phyloP scores from a whole-genome alignment of 2,888 invertebrate genomes.

The Schrankia costaestrigalis region DNA sequence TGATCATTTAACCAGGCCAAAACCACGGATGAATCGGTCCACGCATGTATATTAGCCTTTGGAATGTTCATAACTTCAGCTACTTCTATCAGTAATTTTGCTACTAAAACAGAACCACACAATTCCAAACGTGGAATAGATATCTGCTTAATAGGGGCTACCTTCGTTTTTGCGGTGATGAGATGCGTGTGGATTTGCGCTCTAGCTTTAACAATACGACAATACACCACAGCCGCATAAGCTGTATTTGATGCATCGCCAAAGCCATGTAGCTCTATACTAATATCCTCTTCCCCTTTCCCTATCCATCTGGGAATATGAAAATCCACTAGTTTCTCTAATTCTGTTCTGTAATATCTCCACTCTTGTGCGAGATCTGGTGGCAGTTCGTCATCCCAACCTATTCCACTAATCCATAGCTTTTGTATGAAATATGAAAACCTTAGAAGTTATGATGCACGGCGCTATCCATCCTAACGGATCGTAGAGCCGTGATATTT shows the following conservation, averaged over 20 bases:
- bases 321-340: too few species aligned
- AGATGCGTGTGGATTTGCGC: neutral
- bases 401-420: neutral
- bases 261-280: conserved; percentile 6
- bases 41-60: neutral
- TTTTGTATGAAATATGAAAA: too few species aligned
- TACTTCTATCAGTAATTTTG: neutral
- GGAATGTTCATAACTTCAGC: conserved; percentile 2
- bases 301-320: too few species aligned
- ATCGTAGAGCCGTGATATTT: neutral
- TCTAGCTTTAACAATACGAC: neutral
- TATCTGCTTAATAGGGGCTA: conserved; percentile 1
- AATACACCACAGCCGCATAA: conserved; percentile 3
- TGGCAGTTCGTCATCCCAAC: neutral
- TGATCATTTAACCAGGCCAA: neutral
- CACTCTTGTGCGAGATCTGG: too few species aligned
- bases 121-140: conserved; percentile 3
- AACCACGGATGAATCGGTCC: conserved; percentile 1
- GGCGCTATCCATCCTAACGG: conserved; percentile 3
- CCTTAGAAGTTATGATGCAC: neutral
- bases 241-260: conserved; percentile 4
- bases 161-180: conserved; percentile 1
- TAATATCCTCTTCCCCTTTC: too few species aligned
- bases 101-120: neutral
- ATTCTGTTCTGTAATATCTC: too few species aligned